phyloP scores from a whole-genome alignment of 2,113 vertebrate genomes.

The Crypturellus undulatus region DNA sequence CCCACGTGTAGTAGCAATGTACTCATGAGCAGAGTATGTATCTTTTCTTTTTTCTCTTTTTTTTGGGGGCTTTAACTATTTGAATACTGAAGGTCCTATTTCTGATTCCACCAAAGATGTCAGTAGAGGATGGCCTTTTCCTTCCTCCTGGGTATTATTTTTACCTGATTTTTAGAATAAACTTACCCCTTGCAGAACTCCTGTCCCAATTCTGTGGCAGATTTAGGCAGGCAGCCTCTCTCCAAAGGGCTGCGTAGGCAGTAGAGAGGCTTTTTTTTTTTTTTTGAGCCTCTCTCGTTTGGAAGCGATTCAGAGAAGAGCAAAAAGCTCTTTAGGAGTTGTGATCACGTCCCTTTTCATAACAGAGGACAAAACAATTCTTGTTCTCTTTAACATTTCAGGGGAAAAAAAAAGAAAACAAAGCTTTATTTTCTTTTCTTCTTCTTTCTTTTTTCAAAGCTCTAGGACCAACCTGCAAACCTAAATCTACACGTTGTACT shows the following conservation, averaged over 20 bases:
- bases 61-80: background rate
- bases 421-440: background rate
- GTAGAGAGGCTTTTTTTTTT: background rate
- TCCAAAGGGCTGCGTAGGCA: background rate
- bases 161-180: background rate
- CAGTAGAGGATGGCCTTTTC: background rate
- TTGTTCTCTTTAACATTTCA: background rate
- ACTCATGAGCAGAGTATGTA: background rate
- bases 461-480: background rate
- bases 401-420: background rate
- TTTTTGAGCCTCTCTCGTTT: background rate
- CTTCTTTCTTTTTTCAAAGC: background rate
- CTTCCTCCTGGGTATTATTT: background rate
- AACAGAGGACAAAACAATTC: background rate
- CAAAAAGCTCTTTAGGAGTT: background rate
- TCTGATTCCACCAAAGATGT: background rate
- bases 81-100: background rate
- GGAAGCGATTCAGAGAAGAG: background rate
- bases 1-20: constrained; percentile 20
- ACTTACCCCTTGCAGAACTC: background rate
- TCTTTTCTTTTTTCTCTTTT: background rate
- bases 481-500: background rate
- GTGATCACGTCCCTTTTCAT: background rate
- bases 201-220: background rate
- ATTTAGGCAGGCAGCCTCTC: background rate